A percentile compares a stretch with the other conserved stretches of the same genome.
These are phyloP conservation scores for Stercorarius parasiticus DNA, from an alignment of 2,113 vertebrate genomes.

Conservation along the genomic window DNA sequence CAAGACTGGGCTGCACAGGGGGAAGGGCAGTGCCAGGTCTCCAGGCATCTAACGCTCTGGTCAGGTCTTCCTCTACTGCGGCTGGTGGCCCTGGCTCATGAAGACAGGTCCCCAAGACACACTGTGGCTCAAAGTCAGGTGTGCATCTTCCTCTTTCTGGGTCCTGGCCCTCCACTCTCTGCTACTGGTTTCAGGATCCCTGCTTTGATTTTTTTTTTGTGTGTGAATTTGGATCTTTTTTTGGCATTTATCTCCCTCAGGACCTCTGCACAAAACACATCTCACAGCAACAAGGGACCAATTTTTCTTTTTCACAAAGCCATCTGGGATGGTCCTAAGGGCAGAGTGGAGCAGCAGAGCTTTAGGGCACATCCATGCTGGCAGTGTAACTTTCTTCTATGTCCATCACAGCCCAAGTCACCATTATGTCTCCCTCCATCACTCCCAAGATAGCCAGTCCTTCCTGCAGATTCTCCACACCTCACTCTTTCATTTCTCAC, in stretches of 20 bases:
- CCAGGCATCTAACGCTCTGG: fast-evolving
- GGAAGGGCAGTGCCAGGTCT: not conserved
- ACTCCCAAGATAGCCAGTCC: not conserved
- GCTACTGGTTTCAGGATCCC: not conserved
- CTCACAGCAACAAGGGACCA: not conserved
- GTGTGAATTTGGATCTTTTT: not conserved
- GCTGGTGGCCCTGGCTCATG: not conserved
- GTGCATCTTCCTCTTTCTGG: not conserved
- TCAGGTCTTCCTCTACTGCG: not conserved
- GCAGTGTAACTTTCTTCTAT: not conserved
- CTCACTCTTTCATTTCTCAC: not conserved
- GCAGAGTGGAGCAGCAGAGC: not conserved
- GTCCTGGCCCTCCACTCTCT: not conserved
- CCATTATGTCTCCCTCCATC: not conserved
- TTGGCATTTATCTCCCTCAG: not conserved
- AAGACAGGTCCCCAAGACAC: not conserved
- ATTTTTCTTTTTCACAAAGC: not conserved
- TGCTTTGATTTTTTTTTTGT: not conserved
- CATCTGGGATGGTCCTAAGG: not conserved
- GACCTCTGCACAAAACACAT: not conserved
- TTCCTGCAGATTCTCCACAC: not conserved
- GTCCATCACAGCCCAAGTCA: not conserved
- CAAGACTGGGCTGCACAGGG: not conserved
- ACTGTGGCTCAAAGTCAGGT: not conserved
- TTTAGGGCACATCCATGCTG: not conserved